Evolutionary conservation across 2,888 invertebrate species (phyloP).

Genomic region (Lutraria lutraria): DNA sequence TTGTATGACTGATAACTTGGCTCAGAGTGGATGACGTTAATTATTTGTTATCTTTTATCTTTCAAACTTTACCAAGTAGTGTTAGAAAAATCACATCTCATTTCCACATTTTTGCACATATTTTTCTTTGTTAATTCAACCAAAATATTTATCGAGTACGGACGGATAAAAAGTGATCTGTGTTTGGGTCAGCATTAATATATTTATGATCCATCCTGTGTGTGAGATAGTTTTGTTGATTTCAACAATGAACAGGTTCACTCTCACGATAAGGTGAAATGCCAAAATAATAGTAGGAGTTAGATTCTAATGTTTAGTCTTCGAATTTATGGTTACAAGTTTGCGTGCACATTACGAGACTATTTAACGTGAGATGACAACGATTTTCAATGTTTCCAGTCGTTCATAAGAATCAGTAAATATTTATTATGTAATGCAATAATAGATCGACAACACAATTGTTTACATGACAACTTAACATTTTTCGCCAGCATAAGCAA

Average conservation of each 20-base stretch:
- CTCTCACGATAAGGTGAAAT: not conserved
- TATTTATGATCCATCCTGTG: not conserved
- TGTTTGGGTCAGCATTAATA: not conserved
- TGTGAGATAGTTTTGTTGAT: not conserved
- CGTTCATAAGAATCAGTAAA: no score
- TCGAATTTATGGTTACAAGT: no score
- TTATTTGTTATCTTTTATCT: not conserved
- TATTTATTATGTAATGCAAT: not conserved
- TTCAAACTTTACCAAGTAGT: slow-evolving; percentile 12
- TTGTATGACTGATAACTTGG: not conserved
- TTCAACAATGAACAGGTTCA: not conserved
- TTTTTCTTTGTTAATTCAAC: slow-evolving; percentile 18
- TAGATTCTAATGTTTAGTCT: no score
- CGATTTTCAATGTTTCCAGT: no score
- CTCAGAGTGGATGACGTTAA: not conserved
- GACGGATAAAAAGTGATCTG: not conserved
- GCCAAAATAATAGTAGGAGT: not conserved
- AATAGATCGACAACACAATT: not conserved
- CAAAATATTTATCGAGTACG: slow-evolving; percentile 2
- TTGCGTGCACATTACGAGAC: no score
- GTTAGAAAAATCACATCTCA: not conserved
- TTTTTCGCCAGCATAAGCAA: not conserved
- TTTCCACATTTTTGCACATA: slow-evolving; percentile 21
- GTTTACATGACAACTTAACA: not conserved
- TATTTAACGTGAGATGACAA: no score